Evolutionary conservation across 1,140 invertebrate genomes (phyloP), one percentile per base, ranked within the genome.

Genomic region (Tetramorium alpestre): DNA sequence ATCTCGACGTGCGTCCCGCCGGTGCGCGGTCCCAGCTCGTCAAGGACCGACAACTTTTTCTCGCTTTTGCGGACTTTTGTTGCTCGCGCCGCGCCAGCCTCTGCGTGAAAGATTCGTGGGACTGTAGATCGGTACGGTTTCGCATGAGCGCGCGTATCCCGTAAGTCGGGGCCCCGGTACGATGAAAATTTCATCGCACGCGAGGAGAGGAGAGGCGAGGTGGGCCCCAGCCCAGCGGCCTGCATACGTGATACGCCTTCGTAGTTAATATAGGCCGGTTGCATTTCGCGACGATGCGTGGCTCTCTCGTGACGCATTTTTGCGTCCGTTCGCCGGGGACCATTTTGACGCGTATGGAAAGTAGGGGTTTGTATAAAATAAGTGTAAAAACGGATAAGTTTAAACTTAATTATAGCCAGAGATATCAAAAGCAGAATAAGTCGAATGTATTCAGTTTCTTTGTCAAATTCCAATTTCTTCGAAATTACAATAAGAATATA

Each of bases 251-350:
- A 93, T 93, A 87, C 72, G 41, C 72, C 86, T 92, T 93, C 89
- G 90, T 93, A 93, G 90, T 89, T 93, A 93, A 93, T 92, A 93
- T 93, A 93, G 92, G 92, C 90, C 92, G 89, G 86, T 85, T 86
- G 87, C 75, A 78, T 92, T 89, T 92, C 70, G 89, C 90, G 89
- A 82, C 89, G 65, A 51, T 65, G 80, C 85, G 72, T 47, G 65
- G 16, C 44, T 80, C 28, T 47, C 72, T 82, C 69, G 82, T 78
- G 72, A 56, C 54, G 67, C 58, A 76, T 81, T 87, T 70, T 87
- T 87, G 49, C 41, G 69, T 38, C 22, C 28, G 73, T 25, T 58
- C 41, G 25, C 51, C 76, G 38, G 47, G 73, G 75, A 56, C 22
- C 64, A 56, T 47, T 10, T 60, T 44, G n/a, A 62, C 44, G 54